Base-by-base conservation (phyloP, 2,113 vertebrate species). In the Cynoglossus semilaevis region DNA sequence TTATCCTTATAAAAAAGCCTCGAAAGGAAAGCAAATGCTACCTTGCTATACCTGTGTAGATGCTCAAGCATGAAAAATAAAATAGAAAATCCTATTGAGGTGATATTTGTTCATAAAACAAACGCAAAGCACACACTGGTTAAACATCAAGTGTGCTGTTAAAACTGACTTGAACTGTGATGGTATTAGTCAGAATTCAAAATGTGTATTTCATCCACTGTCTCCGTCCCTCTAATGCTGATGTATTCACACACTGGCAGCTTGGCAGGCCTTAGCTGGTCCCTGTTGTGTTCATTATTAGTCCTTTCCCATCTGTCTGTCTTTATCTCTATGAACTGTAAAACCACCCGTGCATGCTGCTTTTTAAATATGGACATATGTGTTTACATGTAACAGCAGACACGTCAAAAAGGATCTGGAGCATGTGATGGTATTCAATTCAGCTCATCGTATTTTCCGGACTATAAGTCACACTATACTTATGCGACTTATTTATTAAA, bases 271-370 rank as follows among this genome's bases (percentile, higher is more conserved):
- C 56, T 67, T 66, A 82, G 62, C 71, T 75, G 63, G 65, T 79
- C 74, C 63, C 79, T 35, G 43, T 55, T 66, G 78, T 63, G 48
- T 77, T 85, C 43, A 71, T 81, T 77, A 85, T 74, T 74, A 79
- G 70, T 48, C n/a, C 6, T 59, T 69, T 58, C 75, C 76, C 71
- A 64, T 76, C 67, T 78, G 71, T 64, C 57, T 6, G 6, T 6
- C 22, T 29, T 29, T 29, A 29, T 43, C 8, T 58, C 48, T 53
- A 50, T 69, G 41, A 64, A 51, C 53, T 56, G 60, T 50, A 52
- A 15, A 52, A 15, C 19, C 35, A 60, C 48, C 35, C 51, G 40
- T 55, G 41, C 22, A 55, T 29, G 53, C 7, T 34, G 34, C n/a
- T 1, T 2, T 57, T 15, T 41, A 10, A 19, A 48, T 16, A 6